phyloP scores from a whole-genome alignment of 1,140 invertebrate species.

The Trichoplusia ni region DNA sequence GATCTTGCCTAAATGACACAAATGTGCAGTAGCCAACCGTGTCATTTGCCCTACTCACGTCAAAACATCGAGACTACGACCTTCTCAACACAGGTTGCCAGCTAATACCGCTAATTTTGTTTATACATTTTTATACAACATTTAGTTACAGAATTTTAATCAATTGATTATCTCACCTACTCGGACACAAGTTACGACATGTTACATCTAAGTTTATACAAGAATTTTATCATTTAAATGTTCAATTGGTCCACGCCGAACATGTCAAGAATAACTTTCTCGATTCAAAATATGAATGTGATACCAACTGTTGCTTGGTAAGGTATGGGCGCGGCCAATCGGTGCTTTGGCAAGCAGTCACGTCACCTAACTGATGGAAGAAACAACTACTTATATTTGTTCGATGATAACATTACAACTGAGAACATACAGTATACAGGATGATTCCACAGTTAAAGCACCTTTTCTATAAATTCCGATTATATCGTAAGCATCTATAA shows the following conservation, averaged over 20 bases:
- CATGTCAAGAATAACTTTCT: background rate
- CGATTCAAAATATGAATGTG: background rate
- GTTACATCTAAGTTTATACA: conserved; percentile 22
- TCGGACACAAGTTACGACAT: conserved; percentile 9
- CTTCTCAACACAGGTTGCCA: background rate
- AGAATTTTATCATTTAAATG: conserved; percentile 10
- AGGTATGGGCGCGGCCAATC: conserved; percentile 23
- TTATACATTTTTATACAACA: conserved; percentile 30
- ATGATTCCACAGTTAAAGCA: conserved; percentile 13
- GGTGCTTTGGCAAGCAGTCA: background rate
- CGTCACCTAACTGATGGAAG: background rate
- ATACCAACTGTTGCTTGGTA: conserved; percentile 1
- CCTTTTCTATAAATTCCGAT: conserved; percentile 13
- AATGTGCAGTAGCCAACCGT: background rate
- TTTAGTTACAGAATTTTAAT: conserved; percentile 3
- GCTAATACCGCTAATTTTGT: conserved; percentile 7
- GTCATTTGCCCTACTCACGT: background rate
- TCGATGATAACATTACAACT: background rate
- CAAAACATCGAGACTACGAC: background rate
- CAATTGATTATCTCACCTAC: conserved; percentile 5
- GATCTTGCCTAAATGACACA: background rate
- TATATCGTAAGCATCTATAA: conserved; percentile 7
- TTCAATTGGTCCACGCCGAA: conserved; percentile 28
- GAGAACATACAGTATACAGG: background rate
- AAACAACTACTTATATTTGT: background rate